phyloP scores from a whole-genome alignment of 2,888 invertebrate genomes.

The Diaphora mendica region DNA sequence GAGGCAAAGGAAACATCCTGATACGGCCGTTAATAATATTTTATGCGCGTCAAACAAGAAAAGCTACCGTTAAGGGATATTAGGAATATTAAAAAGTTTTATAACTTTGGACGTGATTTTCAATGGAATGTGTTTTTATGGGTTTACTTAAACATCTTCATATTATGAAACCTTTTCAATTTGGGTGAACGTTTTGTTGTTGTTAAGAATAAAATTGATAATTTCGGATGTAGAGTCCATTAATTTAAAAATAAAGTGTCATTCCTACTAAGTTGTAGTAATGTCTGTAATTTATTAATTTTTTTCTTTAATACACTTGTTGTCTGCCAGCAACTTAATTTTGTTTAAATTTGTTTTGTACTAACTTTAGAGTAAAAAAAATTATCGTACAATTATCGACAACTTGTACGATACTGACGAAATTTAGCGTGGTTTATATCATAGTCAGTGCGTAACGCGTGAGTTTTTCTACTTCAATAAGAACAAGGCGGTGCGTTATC shows the following conservation, averaged over 20 bases:
- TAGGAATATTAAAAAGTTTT: conserved; percentile 48
- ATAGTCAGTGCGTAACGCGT: too few species aligned
- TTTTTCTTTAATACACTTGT: neutral
- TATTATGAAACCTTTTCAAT: conserved; percentile 45
- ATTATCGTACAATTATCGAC: too few species aligned
- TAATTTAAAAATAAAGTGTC: conserved; percentile 7
- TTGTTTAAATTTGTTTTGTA: neutral
- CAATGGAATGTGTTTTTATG: conserved; percentile 52
- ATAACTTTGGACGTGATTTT: conserved; percentile 40
- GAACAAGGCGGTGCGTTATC: too few species aligned
- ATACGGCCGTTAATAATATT: conserved; percentile 65
- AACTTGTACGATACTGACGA: too few species aligned
- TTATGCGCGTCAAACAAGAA: conserved; percentile 54
- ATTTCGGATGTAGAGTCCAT: neutral
- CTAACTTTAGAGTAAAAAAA: too few species aligned
- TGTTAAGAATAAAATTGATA: conserved; percentile 25
- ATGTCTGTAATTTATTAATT: neutral
- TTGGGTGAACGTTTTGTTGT: conserved; percentile 28
- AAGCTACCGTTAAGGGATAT: conserved; percentile 55
- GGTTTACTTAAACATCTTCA: conserved; percentile 49
- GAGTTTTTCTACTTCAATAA: too few species aligned
- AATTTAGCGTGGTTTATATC: too few species aligned
- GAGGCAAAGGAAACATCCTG: conserved; percentile 39
- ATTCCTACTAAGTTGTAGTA: neutral
- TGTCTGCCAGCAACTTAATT: neutral